phyloP scores from a whole-genome alignment of 2,113 vertebrate species.

The Macaca nemestrina region DNA sequence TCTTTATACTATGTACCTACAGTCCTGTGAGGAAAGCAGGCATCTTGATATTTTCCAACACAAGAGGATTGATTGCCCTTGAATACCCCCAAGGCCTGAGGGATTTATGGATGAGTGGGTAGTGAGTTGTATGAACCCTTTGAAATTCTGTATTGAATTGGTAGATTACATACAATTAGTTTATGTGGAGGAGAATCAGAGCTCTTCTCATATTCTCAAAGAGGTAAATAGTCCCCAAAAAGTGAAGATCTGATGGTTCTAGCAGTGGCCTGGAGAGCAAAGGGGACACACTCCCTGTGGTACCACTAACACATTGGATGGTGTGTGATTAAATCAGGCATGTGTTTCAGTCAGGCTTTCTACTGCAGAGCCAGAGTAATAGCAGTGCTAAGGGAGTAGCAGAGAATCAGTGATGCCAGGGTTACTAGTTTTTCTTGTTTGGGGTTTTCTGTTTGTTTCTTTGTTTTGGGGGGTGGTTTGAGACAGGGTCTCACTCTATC shows the following conservation, averaged over 20 bases:
- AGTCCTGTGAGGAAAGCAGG: background rate
- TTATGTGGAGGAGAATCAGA: background rate
- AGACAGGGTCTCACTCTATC: no score
- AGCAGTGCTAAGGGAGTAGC: background rate
- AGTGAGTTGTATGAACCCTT: background rate
- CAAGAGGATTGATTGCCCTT: background rate
- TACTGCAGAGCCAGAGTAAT: background rate
- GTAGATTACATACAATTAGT: background rate
- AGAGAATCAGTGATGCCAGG: background rate
- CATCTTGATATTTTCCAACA: conserved; percentile 12
- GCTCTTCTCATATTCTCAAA: background rate
- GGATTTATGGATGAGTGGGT: background rate
- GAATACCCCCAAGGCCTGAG: background rate
- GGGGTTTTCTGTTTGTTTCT: no score
- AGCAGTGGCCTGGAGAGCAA: background rate
- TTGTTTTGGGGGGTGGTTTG: no score
- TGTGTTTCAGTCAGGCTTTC: background rate
- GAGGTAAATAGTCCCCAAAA: background rate
- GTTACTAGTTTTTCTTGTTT: no score
- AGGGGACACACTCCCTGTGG: background rate
- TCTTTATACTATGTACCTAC: background rate
- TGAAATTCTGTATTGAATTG: background rate
- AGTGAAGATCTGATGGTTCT: background rate
- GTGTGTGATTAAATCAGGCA: background rate
- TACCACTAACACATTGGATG: background rate